Percentiles rank a stretch among this genome's conserved stretches.
Conservation (phyloP, 2,888 invertebrate species). For the Drosophila kuntzei region DNA sequence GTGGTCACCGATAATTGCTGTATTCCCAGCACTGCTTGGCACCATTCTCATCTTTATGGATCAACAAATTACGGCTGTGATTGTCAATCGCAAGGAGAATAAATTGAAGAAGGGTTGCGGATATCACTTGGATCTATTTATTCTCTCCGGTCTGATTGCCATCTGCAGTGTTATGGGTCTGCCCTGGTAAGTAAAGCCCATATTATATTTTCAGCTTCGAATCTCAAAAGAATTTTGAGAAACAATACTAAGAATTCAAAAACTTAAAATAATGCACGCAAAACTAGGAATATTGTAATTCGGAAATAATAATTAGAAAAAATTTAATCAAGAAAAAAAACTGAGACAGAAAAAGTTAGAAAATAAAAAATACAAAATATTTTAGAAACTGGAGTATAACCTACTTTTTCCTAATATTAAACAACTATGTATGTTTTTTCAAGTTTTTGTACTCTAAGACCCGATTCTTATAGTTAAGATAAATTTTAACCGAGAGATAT, state of each 20-base stretch:
- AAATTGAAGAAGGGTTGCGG: slow-evolving; percentile 99
- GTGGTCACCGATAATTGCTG: slow-evolving; percentile 94
- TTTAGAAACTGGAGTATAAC: too few relatives aligned
- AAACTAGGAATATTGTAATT: not conserved
- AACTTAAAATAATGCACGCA: not conserved
- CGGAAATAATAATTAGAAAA: too few relatives aligned
- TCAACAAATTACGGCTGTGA: slow-evolving; percentile 99
- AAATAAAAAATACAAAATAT: not conserved
- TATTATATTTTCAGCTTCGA: not conserved
- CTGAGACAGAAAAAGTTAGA: too few relatives aligned
- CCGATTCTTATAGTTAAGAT: too few relatives aligned
- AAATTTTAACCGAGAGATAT: too few relatives aligned
- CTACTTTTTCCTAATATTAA: too few relatives aligned
- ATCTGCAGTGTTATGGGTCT: slow-evolving; percentile 96
- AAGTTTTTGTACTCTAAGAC: too few relatives aligned
- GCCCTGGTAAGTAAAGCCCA: slow-evolving; percentile 89
- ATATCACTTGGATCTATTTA: slow-evolving; percentile 97
- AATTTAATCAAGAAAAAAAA: not conserved
- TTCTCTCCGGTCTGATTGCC: slow-evolving; percentile 94
- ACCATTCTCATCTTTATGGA: slow-evolving; percentile 99
- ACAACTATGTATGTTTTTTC: too few relatives aligned
- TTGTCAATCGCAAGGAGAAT: slow-evolving; percentile 99
- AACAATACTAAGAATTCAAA: not conserved
- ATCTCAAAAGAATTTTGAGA: not conserved
- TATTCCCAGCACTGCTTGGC: slow-evolving; percentile 95